Conservation (phyloP, 2,113 vertebrate genomes). For the Paramisgurnus dabryanus region DNA sequence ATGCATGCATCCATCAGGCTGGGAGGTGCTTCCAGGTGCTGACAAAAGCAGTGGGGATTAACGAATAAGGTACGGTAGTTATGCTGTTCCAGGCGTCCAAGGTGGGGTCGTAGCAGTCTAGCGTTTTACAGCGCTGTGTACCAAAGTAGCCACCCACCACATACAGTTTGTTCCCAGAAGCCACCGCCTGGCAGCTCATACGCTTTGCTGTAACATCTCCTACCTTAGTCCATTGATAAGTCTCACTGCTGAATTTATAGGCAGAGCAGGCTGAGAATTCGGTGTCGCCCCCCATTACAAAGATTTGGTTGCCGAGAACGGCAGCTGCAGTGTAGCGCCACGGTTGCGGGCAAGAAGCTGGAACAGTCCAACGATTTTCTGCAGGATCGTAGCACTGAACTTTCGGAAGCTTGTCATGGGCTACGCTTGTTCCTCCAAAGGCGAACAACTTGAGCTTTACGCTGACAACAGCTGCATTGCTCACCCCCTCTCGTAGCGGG, state of each 20-base stretch:
- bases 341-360: constrained; percentile 80
- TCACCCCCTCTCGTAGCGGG: constrained; percentile 81
- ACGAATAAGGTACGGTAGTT: constrained; percentile 83
- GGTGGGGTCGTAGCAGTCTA: constrained; percentile 84
- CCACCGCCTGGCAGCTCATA: constrained; percentile 85
- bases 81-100: constrained; percentile 84
- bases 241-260: constrained; percentile 84
- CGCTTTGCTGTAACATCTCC: constrained; percentile 82
- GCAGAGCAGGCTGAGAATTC: constrained; percentile 84
- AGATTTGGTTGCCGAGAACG: constrained; percentile 81
- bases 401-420: constrained; percentile 81
- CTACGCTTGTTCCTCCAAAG: constrained; percentile 82
- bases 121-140: constrained; percentile 82
- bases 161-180: constrained; percentile 83
- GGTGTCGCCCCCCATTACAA: constrained; percentile 82
- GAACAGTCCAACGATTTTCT: constrained; percentile 82
- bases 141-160: constrained; percentile 86
- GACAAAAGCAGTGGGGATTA: constrained; percentile 85
- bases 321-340: constrained; percentile 85
- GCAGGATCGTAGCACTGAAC: constrained; percentile 83
- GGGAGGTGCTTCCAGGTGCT: constrained; percentile 86
- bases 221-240: constrained; percentile 84
- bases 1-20: constrained; percentile 65
- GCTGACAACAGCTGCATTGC: constrained; percentile 83
- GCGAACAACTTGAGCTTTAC: constrained; percentile 83